Base-by-base conservation (phyloP, 2,888 invertebrate genomes). In the Ptilodon capucinus region DNA sequence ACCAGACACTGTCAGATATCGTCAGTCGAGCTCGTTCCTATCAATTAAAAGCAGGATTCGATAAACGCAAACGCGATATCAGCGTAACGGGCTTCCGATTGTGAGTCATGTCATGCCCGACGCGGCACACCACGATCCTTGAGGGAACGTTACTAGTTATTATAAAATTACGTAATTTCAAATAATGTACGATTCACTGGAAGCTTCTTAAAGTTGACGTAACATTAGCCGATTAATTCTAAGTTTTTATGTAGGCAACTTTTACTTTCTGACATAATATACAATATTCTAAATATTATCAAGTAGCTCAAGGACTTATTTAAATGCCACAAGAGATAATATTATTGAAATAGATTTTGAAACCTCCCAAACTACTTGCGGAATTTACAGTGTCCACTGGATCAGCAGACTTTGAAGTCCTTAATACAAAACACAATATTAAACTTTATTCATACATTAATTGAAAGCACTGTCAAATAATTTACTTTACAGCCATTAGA, bases 91-190 rank as follows among this genome's bases (percentile, higher is more conserved):
- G 44, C 51, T 68, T 66, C 65, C 65, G 62, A 58, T 40, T 48
- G 48, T 68, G 68, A 68, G 42, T 64, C 68, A 68, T 42, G 44
- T 28, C 40, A 43, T 43, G 45, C 43, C 47, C 42, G 11, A 25
- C 38, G 44, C 41, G 40, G 18, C n/a, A 44, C 41, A 41, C 21
- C 18, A 1, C 23, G 41, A 48, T 54, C 50, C 56, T 57, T 57
- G 64, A 64, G 61, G 57, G 68, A 61, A 67, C 44, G 54, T 53
- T 41, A 41, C 64, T 43, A 53, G 56, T 46, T 42, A 42, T 54
- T 54, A 40, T 42, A 50, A 41, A 23, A 50, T 64, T 47, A 60
- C 60, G 48, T 61, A 51, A 60, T 54, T 18, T 2, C 3, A 35
- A 35, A 18, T 14, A 6, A 6, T 35, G 14, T 17, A 17, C 1